Percentiles rank a stretch among this genome's conserved stretches.
phyloP scores from a whole-genome alignment of 2,113 vertebrate genomes.

The Castor canadensis region DNA sequence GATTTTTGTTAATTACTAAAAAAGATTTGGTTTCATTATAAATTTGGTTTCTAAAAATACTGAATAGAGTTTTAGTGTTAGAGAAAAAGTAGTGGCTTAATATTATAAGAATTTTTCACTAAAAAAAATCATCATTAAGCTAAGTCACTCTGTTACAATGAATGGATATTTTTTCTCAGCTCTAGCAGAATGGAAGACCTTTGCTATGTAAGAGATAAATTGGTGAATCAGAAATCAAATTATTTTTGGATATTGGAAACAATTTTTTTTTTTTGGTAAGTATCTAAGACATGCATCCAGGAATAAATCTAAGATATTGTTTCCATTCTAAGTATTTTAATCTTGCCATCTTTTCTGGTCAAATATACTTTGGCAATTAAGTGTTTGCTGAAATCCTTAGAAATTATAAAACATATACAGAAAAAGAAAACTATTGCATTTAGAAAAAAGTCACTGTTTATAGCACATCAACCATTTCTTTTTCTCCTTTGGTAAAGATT shows the following conservation, averaged over 20 bases:
- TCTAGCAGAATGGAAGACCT: neutral
- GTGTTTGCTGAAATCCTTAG: neutral
- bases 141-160: neutral
- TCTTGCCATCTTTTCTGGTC: neutral
- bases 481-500: neutral
- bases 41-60: neutral
- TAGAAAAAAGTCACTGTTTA: neutral
- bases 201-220: constrained; percentile 1
- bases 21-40: neutral
- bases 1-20: constrained; percentile 10
- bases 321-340: neutral
- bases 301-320: constrained; percentile 41
- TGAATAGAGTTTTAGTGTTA: neutral
- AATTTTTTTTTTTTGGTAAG: neutral
- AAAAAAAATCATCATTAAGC: neutral
- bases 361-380: neutral
- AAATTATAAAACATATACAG: neutral
- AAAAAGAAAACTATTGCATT: neutral
- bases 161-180: neutral
- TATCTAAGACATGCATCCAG: neutral
- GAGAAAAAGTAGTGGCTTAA: neutral
- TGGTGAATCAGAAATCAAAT: neutral
- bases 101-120: neutral
- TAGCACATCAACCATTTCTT: neutral
- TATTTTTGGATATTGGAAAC: constrained; percentile 3